Conservation (phyloP, 2,797 vertebrate genomes). For the Coendou prehensilis region DNA sequence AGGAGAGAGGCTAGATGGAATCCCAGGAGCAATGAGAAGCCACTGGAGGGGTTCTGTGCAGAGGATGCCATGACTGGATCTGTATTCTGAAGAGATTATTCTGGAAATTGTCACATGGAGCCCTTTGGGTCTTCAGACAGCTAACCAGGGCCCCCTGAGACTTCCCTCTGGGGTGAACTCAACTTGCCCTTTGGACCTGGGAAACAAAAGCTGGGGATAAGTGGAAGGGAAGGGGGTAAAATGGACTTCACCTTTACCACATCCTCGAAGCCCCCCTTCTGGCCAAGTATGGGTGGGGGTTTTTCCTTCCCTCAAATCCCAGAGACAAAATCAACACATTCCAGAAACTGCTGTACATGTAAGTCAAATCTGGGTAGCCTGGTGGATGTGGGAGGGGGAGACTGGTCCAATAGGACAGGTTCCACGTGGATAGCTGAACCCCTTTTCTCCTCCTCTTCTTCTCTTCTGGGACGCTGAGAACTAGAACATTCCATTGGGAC, state of each 20-base stretch:
- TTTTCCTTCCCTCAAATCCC: not conserved
- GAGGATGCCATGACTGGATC: not conserved
- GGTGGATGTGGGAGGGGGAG: accelerated
- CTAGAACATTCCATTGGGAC: not conserved
- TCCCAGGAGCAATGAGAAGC: not conserved
- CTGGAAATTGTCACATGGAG: not conserved
- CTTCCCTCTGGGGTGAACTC: not conserved
- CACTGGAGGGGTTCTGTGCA: not conserved
- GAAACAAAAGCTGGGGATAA: not conserved
- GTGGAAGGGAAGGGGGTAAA: too few relatives aligned
- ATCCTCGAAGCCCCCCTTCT: not conserved
- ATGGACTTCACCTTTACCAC: not conserved
- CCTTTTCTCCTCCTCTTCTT: not conserved
- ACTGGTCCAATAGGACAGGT: not conserved
- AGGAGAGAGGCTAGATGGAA: not conserved
- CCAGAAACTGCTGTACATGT: not conserved
- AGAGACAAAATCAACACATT: not conserved
- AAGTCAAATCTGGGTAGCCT: not conserved
- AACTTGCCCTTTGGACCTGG: not conserved
- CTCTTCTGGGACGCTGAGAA: not conserved
- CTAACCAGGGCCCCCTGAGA: not conserved
- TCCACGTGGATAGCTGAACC: not conserved
- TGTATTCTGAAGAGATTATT: not conserved
- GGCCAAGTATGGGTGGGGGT: not conserved
- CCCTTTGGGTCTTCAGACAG: not conserved